Evolutionary conservation across 2,797 vertebrate species (phyloP), one percentile per base, ranked within the genome.

Genomic region (Enteromius argenteus): DNA sequence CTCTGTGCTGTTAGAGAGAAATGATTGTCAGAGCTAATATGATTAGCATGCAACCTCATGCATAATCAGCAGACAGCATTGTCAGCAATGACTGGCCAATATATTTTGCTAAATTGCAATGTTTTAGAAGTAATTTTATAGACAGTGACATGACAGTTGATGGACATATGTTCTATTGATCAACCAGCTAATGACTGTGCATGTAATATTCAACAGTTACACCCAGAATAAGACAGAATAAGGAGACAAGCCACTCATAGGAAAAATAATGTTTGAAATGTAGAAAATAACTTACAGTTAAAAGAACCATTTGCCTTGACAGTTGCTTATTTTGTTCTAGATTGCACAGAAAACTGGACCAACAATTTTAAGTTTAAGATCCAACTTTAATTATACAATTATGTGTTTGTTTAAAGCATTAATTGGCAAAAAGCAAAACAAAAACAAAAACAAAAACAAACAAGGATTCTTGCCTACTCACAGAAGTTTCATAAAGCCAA

Each of bases 11-110:
- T 80, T 73, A 73, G 73, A 83, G 81, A 83, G 77, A 75, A 83
- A 76, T 58, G 81, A 84, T 76, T 83, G 81, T 83, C 73, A 76
- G 21, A 44, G 62, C 64, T 83, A 84, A 73, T 77, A 32, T 79
- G 84, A 87, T 89, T 87, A 86, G 68, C 74, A 76, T 66, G 66
- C 77, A 49, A 80, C 64, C 64, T 85, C 37, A 77, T 62, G 67
- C 78, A 84, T 81, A 79, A 85, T 49, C 39, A 49, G 75, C 79
- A 44, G n/a, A 85, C 67, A 60, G 80, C 56, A 73, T 78, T 83
- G 76, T 68, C 80, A 85, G 69, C 81, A 56, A 68, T 76, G 73
- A 86, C 67, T 74, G 77, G 51, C 71, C 39, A 84, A 51, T 76
- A 80, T 77, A 32, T 69, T 56, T 13, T 30, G 23, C 56, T 62